Base-by-base conservation (phyloP, 2,888 invertebrate species). In the Fragum sueziense region DNA sequence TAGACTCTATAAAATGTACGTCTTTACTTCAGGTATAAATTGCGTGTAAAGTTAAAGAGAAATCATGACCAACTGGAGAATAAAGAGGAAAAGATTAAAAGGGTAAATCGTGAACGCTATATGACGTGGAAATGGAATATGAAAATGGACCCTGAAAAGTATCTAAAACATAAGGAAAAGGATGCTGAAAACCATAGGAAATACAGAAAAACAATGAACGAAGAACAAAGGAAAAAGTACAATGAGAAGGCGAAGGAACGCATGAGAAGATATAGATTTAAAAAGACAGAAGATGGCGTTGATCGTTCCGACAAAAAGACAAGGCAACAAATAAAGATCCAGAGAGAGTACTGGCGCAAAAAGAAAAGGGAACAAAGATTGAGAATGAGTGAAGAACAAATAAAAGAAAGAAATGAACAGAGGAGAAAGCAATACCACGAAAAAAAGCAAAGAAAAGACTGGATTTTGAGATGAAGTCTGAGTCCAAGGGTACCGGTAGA, bases 181-280 rank as follows among this genome's bases (percentile, higher is more conserved):
- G 59, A 71, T 41, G 27, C 61, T 37, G 59, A 22, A 31, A 71
- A 61, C 11, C 59, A 59, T 1, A 70, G 41, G 22, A 7, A 37
- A 29, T 7, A n/a, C 31, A 71, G 47, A 41, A 29, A n/a, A 54
- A n/a, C 14, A 14, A 41, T 37, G 9, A 61, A 20, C 29, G 20
- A 61, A 20, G 61, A 61, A 27, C 57, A 71, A 47, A 71, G 59
- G 47, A 61, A 71, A 61, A 34, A 11, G 29, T 61, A 71, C 61
- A 71, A 59, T 34, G 71, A 41, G 17, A 71, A 71, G 57, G 54
- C 34, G 14, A 71, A 51, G 27, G 61, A 61, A 20, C 57, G 59
- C 31, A 71, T 71, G 71, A 70, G 25, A 70, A 57, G 2, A 70
- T 70, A 70, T 34, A 57, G 70, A 70, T n/a, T 57, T 20, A 17